These are phyloP conservation scores for Peromyscus leucopus DNA, from an alignment of 2,113 vertebrate genomes.

Conservation along the genomic window DNA sequence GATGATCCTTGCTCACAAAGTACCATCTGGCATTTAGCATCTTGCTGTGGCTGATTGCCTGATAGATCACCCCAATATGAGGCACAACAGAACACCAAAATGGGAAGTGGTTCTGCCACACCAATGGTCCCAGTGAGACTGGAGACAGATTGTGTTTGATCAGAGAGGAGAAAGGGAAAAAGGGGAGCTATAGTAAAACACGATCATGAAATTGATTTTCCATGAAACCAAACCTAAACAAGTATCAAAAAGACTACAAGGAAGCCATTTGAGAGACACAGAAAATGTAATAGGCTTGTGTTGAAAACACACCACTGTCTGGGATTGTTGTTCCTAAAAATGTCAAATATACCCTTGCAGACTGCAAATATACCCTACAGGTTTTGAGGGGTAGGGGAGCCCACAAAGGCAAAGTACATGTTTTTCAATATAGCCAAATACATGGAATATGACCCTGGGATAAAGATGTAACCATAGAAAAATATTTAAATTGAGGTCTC, in stretches of 20 bases:
- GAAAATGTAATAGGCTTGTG: background rate
- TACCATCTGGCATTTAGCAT: constrained; percentile 68
- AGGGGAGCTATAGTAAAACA: constrained; percentile 18
- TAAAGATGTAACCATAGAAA: background rate
- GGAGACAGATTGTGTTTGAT: background rate
- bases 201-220: constrained; percentile 44
- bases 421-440: background rate
- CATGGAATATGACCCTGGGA: background rate
- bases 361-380: background rate
- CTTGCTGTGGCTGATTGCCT: constrained; percentile 67
- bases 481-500: background rate
- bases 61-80: constrained; percentile 67
- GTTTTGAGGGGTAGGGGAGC: background rate
- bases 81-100: background rate
- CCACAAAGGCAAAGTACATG: background rate
- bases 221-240: constrained; percentile 50
- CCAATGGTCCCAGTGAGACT: background rate
- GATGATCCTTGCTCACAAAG: constrained; percentile 42
- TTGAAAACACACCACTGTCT: constrained; percentile 15
- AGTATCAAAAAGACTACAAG: constrained; percentile 52
- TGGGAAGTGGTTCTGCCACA: background rate
- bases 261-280: background rate
- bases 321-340: constrained; percentile 1
- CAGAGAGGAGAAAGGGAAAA: background rate
- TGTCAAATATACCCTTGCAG: background rate